phyloP scores from a whole-genome alignment of 1,140 invertebrate species.

The Plectrocnemia conspersa region DNA sequence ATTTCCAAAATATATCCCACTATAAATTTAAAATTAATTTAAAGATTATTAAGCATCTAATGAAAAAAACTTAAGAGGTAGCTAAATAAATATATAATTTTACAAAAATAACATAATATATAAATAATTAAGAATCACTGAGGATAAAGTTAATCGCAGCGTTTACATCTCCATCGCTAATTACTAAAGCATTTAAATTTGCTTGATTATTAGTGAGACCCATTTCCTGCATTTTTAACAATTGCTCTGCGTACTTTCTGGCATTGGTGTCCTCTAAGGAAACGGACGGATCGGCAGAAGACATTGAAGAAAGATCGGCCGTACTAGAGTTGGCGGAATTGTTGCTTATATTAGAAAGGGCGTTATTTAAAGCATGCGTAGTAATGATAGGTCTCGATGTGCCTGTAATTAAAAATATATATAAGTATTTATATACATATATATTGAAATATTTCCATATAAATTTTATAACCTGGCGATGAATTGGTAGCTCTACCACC shows the following conservation, averaged over 20 bases:
- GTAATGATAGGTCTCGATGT: conserved; percentile 39
- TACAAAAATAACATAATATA: too few species aligned
- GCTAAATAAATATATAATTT: too few species aligned
- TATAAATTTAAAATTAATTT: too few species aligned
- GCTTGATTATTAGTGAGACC: conserved; percentile 44
- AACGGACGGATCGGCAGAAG: background rate
- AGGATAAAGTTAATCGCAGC: conserved; percentile 49
- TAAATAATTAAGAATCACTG: conserved; percentile 38
- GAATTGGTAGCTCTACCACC: conserved; percentile 9
- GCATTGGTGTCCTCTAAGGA: conserved; percentile 1
- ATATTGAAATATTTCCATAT: background rate
- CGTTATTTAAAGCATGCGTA: conserved; percentile 48
- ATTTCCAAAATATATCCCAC: too few species aligned
- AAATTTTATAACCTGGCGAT: conserved; percentile 9
- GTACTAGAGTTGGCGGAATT: conserved; percentile 20
- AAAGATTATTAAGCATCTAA: too few species aligned
- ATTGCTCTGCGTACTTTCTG: conserved; percentile 31
- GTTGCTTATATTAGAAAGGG: conserved; percentile 43
- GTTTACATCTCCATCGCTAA: conserved; percentile 47
- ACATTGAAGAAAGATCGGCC: conserved; percentile 9
- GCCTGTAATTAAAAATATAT: conserved; percentile 11
- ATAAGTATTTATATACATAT: background rate
- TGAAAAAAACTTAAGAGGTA: too few species aligned
- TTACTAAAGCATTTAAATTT: conserved; percentile 45
- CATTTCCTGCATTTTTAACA: conserved; percentile 48